These are phyloP conservation scores for Tenebrio molitor DNA, from an alignment of 1,140 invertebrate species.

Conservation along the genomic window DNA sequence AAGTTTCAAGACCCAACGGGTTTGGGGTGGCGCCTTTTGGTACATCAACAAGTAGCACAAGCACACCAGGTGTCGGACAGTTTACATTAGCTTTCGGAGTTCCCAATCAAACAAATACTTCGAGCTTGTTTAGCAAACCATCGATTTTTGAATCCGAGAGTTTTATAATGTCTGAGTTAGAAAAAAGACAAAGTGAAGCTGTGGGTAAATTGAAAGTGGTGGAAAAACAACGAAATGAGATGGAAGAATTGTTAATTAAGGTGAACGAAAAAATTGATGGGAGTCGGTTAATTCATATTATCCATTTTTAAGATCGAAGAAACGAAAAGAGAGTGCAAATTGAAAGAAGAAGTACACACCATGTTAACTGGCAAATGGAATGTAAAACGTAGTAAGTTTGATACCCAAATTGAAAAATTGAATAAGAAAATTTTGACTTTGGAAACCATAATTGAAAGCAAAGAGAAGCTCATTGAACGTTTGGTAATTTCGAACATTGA, in stretches of 20 bases:
- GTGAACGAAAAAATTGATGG: slow-evolving; percentile 65
- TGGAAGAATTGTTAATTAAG: slow-evolving; percentile 74
- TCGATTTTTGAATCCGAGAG: slow-evolving; percentile 68
- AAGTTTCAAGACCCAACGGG: slow-evolving; percentile 64
- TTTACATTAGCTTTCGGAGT: slow-evolving; percentile 65
- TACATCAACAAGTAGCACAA: slow-evolving; percentile 59
- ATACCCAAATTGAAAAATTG: slow-evolving; percentile 66
- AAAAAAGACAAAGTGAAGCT: slow-evolving; percentile 72
- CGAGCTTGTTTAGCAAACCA: slow-evolving; percentile 59
- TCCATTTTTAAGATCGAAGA: slow-evolving; percentile 69
- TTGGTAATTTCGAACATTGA: slow-evolving; percentile 67
- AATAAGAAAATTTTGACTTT: slow-evolving; percentile 71
- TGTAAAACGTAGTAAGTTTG: slow-evolving; percentile 65
- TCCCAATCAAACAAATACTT: slow-evolving; percentile 63
- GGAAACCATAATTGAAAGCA: slow-evolving; percentile 71
- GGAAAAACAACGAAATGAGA: slow-evolving; percentile 74
- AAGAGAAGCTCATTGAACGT: slow-evolving; percentile 73
- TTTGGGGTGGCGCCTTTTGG: slow-evolving; percentile 66
- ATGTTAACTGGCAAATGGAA: slow-evolving; percentile 73
- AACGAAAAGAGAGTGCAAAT: slow-evolving; percentile 71
- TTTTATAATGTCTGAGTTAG: slow-evolving; percentile 70
- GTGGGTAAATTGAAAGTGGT: slow-evolving; percentile 74
- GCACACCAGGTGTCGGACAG: slow-evolving; percentile 59
- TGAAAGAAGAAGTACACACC: slow-evolving; percentile 72
- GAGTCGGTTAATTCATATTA: no score